A percentile compares a stretch with the other conserved stretches of the same genome.
Conservation (phyloP, 2,797 vertebrate genomes). For the Sparus aurata region DNA sequence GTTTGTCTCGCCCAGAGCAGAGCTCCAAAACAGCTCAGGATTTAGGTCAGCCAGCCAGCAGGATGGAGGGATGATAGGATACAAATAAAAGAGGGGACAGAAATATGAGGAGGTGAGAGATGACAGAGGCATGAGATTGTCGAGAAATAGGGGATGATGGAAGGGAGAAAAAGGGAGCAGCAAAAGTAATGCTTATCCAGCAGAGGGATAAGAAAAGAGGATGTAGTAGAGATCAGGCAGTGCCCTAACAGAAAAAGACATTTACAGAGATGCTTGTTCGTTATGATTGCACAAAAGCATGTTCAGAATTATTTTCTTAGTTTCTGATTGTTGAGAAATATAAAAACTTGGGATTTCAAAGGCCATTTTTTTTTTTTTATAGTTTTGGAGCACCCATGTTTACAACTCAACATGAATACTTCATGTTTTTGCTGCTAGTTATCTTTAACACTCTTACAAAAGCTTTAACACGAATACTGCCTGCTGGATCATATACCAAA, state of each 20-base stretch:
- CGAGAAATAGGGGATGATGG: conserved; percentile 39
- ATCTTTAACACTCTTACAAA: neutral
- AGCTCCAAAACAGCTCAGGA: conserved; percentile 77
- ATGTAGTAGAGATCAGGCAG: conserved; percentile 38
- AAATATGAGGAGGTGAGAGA: conserved; percentile 67
- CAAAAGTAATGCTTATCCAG: conserved; percentile 38
- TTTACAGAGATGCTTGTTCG: conserved; percentile 31
- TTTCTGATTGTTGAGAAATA: neutral
- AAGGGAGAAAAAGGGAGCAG: conserved; percentile 24
- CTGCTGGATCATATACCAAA: conserved; percentile 8
- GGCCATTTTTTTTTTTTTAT: neutral
- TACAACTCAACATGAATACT: conserved; percentile 9
- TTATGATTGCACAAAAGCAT: conserved; percentile 22
- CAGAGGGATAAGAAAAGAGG: conserved; percentile 14
- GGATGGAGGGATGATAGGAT: conserved; percentile 72
- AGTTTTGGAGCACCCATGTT: conserved; percentile 7
- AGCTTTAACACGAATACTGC: conserved; percentile 12
- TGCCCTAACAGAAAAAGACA: conserved; percentile 21
- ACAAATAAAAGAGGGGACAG: conserved; percentile 65
- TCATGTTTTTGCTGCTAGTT: conserved; percentile 20
- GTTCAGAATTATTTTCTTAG: neutral
- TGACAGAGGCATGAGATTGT: conserved; percentile 39
- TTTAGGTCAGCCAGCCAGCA: conserved; percentile 83
- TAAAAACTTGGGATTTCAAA: conserved; percentile 11
- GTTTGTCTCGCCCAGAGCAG: conserved; percentile 78